Evolutionary conservation across 2,888 invertebrate species (phyloP), one percentile per base, ranked within the genome.

Genomic region (Scelioninae gen. 1): DNA sequence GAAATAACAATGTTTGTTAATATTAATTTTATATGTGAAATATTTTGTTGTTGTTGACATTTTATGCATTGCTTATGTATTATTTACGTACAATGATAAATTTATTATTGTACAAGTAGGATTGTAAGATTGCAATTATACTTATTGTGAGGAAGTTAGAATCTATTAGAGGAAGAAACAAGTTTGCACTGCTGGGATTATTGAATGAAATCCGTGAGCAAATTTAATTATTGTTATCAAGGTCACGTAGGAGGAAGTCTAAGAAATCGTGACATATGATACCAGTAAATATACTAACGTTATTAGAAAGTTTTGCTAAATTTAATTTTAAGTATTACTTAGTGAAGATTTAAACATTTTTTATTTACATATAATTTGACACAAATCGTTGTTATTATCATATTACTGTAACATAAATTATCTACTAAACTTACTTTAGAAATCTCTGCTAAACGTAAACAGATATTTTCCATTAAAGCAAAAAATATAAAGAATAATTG

Each of bases 201-300:
- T 66, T 79, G 79, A 79, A 72, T 79, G 79, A 66, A 71, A 79
- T 79, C 79, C 51, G 58, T 58, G 72, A 80, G 58, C 49, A 66
- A 80, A 80, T 80, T 66, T 51, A 80, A 80, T 80, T 80, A 66
- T 49, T 68, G 58, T 62, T 80, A 16, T 23, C 68, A 80, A 80
- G 74, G 74, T 69, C 74, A 56, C 68, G 62, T 56, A 38, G 38
- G 62, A 58, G 72, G 60, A 74, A 74, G 72, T 74, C 72, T 74
- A 66, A 74, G 72, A 74, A 79, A 66, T 66, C 53, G 15, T 51
- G 71, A 72, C 56, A 45, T 45, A 66, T 45, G 60, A 74, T 45
- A 55, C 60, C 11, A 10, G 31, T 55, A 29, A 43, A n/a, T n/a
- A 68, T 62, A 58, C 23, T 65, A 75, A 75, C 65, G 40, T 47